A percentile compares a stretch with the other conserved stretches of the same genome.
Conservation (phyloP, 2,113 vertebrate species). For the Cebidichthys violaceus region DNA sequence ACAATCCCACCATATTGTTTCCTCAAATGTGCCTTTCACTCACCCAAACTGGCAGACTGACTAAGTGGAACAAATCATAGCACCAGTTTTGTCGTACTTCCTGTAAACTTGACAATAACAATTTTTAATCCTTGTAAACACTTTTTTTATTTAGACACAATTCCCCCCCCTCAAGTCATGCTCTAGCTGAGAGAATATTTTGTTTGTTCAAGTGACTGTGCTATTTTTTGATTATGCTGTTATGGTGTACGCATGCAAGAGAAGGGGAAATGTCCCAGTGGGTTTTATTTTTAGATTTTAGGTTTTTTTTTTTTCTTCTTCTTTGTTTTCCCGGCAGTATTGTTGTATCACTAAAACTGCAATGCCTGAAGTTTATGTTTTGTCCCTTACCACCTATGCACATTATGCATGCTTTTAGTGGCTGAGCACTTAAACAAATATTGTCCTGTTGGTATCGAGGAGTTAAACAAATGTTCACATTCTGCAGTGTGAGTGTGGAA, state of each 20-base stretch:
- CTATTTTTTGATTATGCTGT: constrained; percentile 25
- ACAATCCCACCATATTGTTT: not conserved
- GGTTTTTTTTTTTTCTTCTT: not conserved
- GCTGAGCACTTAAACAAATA: not conserved
- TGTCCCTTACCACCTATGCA: not conserved
- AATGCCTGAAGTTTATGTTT: not conserved
- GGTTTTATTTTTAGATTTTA: constrained; percentile 15
- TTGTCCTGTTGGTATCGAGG: not conserved
- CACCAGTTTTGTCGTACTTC: not conserved
- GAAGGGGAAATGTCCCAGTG: constrained; percentile 25
- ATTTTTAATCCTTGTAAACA: not conserved
- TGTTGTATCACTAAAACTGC: constrained; percentile 1
- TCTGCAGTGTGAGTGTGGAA: not conserved
- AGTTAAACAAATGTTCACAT: not conserved
- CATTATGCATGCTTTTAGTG: not conserved
- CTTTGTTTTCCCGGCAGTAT: not conserved
- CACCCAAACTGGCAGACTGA: not conserved
- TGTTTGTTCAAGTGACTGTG: constrained; percentile 20
- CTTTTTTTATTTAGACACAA: constrained; percentile 7
- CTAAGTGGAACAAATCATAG: not conserved
- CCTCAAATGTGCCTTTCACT: not conserved
- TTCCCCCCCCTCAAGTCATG: not conserved
- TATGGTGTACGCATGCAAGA: constrained; percentile 24
- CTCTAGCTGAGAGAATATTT: constrained; percentile 39
- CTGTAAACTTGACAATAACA: not conserved